These are phyloP conservation scores for Drosophila basisetae DNA, from an alignment of 2,888 invertebrate genomes.

Conservation along the genomic window DNA sequence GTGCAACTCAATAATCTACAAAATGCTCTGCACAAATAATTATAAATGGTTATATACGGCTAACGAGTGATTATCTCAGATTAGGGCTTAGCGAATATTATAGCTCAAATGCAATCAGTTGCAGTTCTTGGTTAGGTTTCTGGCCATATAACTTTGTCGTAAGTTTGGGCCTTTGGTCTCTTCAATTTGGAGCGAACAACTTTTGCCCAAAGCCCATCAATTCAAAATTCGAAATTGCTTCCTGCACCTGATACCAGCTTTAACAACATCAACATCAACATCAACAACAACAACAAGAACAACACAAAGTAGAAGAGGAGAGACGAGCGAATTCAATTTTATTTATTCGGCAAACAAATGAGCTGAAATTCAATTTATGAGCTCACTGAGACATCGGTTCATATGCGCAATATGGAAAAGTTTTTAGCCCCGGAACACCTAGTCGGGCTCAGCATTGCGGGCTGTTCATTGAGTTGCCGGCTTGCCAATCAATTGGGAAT, in stretches of 20 bases:
- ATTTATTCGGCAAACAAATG: conserved; percentile 54
- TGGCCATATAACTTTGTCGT: conserved; percentile 15
- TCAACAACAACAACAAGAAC: neutral
- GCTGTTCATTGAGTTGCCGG: conserved; percentile 49
- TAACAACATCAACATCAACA: neutral
- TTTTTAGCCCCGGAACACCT: conserved; percentile 7
- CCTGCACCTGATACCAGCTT: conserved; percentile 36
- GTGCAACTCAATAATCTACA: conserved; percentile 38
- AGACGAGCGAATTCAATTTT: conserved; percentile 25
- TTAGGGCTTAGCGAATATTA: neutral
- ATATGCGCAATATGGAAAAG: conserved; percentile 48
- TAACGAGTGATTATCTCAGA: neutral
- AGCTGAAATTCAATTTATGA: conserved; percentile 54
- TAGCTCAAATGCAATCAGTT: conserved; percentile 26
- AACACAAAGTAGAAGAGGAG: neutral
- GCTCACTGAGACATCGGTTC: conserved; percentile 26
- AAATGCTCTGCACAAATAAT: conserved; percentile 9
- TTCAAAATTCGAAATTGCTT: conserved; percentile 22
- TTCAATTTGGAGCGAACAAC: conserved; percentile 13
- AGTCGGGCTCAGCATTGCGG: conserved; percentile 32
- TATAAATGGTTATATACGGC: conserved; percentile 1
- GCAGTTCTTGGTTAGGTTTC: conserved; percentile 9
- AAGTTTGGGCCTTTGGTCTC: conserved; percentile 2
- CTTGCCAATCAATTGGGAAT: conserved; percentile 58
- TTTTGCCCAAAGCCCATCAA: conserved; percentile 17